phyloP scores from a whole-genome alignment of 2,797 vertebrate genomes.

The Coregonus sp. region DNA sequence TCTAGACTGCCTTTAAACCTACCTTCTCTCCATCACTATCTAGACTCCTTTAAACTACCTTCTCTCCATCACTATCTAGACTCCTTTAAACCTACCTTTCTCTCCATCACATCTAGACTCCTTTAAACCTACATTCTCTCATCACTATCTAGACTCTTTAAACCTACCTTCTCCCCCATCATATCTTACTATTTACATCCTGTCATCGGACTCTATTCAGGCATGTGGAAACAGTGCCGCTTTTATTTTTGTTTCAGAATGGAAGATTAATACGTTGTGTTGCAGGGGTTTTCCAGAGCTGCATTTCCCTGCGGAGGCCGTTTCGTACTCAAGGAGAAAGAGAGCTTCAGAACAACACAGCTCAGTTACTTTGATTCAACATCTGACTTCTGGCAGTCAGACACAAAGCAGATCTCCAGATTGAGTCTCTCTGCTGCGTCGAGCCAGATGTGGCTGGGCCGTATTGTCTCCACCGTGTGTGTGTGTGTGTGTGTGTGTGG shows the following conservation, averaged over 20 bases:
- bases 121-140: too few relatives aligned
- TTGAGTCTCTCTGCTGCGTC: conserved; percentile 18
- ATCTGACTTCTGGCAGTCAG: background rate
- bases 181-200: background rate
- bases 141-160: too few relatives aligned
- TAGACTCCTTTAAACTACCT: too few relatives aligned
- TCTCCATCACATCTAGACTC: too few relatives aligned
- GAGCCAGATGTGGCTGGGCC: conserved; percentile 24
- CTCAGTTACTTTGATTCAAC: conserved; percentile 3
- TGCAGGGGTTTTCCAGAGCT: background rate
- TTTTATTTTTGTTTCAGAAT: background rate
- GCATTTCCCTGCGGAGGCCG: background rate
- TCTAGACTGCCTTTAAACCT: too few relatives aligned
- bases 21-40: too few relatives aligned
- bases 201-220: background rate
- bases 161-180: too few relatives aligned
- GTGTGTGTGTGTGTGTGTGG: conserved; percentile 5
- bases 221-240: background rate
- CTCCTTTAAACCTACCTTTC: too few relatives aligned
- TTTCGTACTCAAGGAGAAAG: background rate
- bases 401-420: conserved; percentile 16
- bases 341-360: background rate
- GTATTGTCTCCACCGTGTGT: conserved; percentile 28
- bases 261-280: background rate
- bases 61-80: too few relatives aligned